A percentile compares a stretch with the other conserved stretches of the same genome.
Evolutionary conservation across 2,888 invertebrate species (phyloP).

Genomic region (Caenorhabditis wallacei): DNA sequence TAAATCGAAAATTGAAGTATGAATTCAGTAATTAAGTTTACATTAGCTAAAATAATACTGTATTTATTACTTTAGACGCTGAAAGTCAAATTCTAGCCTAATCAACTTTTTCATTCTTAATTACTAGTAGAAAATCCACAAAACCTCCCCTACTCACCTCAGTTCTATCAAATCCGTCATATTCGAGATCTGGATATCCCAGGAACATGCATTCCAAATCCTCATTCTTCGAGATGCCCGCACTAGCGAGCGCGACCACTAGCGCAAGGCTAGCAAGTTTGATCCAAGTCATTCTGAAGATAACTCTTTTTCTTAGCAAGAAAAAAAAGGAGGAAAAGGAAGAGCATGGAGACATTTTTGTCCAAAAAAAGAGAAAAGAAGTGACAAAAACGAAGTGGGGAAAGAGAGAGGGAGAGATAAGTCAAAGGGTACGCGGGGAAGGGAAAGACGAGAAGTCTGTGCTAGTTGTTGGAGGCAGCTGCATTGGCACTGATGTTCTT

Average conservation of each 20-base stretch:
- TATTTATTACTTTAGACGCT: too few species aligned
- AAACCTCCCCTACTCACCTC: slow-evolving; percentile 70
- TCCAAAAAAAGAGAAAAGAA: slow-evolving; percentile 17
- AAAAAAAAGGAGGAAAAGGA: slow-evolving; percentile 7
- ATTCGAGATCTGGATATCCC: slow-evolving; percentile 83
- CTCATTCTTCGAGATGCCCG: slow-evolving; percentile 70
- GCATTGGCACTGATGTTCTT: slow-evolving; percentile 50
- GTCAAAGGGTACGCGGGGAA: slow-evolving; percentile 30
- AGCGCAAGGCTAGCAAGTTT: slow-evolving; percentile 57
- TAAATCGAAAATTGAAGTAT: too few species aligned
- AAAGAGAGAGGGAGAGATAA: neutral
- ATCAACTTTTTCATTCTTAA: too few species aligned
- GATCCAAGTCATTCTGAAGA: slow-evolving; percentile 67
- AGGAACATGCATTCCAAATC: slow-evolving; percentile 83
- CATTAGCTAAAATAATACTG: too few species aligned
- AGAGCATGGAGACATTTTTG: slow-evolving; percentile 37
- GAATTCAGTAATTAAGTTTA: neutral
- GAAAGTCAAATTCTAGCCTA: too few species aligned
- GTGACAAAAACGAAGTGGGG: slow-evolving; percentile 1
- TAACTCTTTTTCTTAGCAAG: neutral
- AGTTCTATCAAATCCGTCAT: slow-evolving; percentile 82
- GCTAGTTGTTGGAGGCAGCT: slow-evolving; percentile 41
- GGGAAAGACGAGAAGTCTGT: too few species aligned
- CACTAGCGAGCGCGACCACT: slow-evolving; percentile 40
- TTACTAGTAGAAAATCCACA: too few species aligned